Evolutionary conservation across 2,888 invertebrate species (phyloP).

Genomic region (Biston betularia): DNA sequence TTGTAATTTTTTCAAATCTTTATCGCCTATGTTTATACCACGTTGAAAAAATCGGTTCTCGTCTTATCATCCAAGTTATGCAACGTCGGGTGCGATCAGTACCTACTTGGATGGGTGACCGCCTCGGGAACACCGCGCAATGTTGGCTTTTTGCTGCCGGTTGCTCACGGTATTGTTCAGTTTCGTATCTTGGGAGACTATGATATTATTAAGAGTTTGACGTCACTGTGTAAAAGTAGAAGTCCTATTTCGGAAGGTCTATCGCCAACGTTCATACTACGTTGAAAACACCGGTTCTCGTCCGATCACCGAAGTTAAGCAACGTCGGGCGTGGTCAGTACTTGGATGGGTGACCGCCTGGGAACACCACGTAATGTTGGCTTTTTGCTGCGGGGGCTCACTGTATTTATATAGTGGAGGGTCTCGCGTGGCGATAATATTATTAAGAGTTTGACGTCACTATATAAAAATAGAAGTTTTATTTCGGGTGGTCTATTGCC

Average conservation of each 20-base stretch:
- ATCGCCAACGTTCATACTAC: conserved; percentile 68
- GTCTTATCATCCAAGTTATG: conserved; percentile 80
- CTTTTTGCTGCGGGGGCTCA: conserved; percentile 48
- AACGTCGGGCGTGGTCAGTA: conserved; percentile 83
- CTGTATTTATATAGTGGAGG: too few species aligned
- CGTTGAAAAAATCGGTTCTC: conserved; percentile 75
- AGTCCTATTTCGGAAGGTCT: neutral
- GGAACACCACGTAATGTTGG: conserved; percentile 63
- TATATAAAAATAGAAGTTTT: too few species aligned
- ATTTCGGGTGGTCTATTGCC: conserved; percentile 45
- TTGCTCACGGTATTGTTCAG: neutral
- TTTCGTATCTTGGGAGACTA: neutral
- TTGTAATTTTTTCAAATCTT: conserved; percentile 31
- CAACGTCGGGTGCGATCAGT: conserved; percentile 82
- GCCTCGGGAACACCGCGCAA: conserved; percentile 71
- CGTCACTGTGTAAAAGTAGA: neutral
- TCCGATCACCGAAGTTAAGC: conserved; percentile 84
- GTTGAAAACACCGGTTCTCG: conserved; percentile 76
- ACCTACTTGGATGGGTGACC: conserved; percentile 84
- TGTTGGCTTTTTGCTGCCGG: conserved; percentile 59
- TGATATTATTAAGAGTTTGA: neutral
- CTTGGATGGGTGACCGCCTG: conserved; percentile 84
- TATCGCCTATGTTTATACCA: conserved; percentile 72
- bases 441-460: too few species aligned
- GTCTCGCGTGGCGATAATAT: too few species aligned